Base-by-base conservation (phyloP, 2,113 vertebrate genomes). In the Grammomys dolichurus region DNA sequence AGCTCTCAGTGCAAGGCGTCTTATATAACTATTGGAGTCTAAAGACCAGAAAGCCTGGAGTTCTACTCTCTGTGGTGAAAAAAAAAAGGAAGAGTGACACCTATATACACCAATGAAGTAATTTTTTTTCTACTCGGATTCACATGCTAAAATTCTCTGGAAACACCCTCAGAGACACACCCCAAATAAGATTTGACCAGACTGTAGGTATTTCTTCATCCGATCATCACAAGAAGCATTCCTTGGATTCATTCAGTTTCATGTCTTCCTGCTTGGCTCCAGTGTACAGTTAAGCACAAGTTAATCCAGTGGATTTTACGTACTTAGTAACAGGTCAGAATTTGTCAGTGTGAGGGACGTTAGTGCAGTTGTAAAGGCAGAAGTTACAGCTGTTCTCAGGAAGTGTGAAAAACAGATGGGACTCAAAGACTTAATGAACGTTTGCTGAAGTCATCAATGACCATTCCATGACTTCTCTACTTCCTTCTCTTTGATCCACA, bases 341-440 rank as follows among this genome's bases (percentile, higher is more conserved):
- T 88, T 92, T 86, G 28, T 77, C 58, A 54, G 3, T 54, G 76
- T 75, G 76, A 97, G 19, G 65, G 75, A 67, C 24, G 43, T 91
- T 40, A 51, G 16, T 40, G n/a, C 46, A 5, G 46, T 1, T 93
- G 20, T 54, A 95, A 96, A 89, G 46, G n/a, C 58, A 89, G 36
- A 90, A 90, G 58, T 89, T 72, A 73, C 26, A 46, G 92, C 46
- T 94, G 46, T 54, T 91, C 56, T 93, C 43, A 75, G 31, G 48
- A 95, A 91, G 28, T 75, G 60, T 56, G 19, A 48, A 72, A 91
- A 26, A n/a, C 43, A 96, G 9, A 88, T 90, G 14, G 28, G 33
- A 86, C 28, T 67, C 13, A 76, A 90, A 67, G 63, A 40, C 65
- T 13, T 58, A 85, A 51, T 58, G 26, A 95, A 93, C 56, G 58